Conservation (phyloP, 2,888 invertebrate genomes). For the Myopa tessellatipennis region DNA sequence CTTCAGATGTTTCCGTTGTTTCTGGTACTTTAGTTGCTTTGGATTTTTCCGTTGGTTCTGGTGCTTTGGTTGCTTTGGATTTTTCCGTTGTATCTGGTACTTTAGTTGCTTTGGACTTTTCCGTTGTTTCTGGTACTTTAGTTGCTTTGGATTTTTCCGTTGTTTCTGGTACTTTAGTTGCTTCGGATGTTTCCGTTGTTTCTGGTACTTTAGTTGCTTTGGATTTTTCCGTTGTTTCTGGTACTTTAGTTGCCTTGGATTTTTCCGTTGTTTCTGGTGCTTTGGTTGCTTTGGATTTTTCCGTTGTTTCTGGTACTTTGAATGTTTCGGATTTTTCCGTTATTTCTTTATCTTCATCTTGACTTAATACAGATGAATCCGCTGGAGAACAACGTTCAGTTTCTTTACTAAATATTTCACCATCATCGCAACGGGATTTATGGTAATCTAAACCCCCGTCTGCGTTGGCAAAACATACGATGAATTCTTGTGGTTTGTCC, state of each 20-base stretch:
- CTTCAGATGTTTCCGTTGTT: slow-evolving; percentile 13
- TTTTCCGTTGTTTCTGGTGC: slow-evolving; percentile 2
- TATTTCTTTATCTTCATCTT: slow-evolving; percentile 5
- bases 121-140: slow-evolving; percentile 19
- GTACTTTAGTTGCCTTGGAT: slow-evolving; percentile 1
- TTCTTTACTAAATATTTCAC: slow-evolving; percentile 47
- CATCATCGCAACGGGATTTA: slow-evolving; percentile 49
- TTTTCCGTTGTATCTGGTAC: slow-evolving; percentile 26
- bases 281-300: too few species aligned
- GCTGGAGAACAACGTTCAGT: slow-evolving; percentile 47
- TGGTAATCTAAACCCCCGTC: slow-evolving; percentile 48
- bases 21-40: slow-evolving; percentile 24
- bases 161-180: slow-evolving; percentile 9
- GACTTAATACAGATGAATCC: not conserved
- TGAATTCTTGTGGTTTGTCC: slow-evolving; percentile 50
- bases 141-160: slow-evolving; percentile 13
- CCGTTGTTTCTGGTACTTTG: too few species aligned
- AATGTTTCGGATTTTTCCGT: not conserved
- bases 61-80: slow-evolving; percentile 29
- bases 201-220: slow-evolving; percentile 5
- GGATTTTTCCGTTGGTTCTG: slow-evolving; percentile 18
- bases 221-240: not conserved
- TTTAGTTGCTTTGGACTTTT: slow-evolving; percentile 4
- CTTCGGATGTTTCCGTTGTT: slow-evolving; percentile 2
- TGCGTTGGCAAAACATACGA: slow-evolving; percentile 49